Evolutionary conservation across 2,888 invertebrate species (phyloP).

Genomic region (Drosophila leonis): DNA sequence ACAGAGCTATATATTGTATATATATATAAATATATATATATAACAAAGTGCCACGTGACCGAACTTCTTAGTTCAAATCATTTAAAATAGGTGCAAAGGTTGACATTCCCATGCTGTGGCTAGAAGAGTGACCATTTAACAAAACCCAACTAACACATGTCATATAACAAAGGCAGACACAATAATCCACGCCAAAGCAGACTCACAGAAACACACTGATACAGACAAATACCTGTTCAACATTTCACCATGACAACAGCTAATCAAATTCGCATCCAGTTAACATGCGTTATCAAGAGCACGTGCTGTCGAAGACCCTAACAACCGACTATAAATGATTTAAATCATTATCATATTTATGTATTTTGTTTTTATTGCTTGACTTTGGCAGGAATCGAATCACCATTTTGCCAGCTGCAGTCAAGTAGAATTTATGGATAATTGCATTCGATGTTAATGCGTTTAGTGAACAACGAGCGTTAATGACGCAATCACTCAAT

Average conservation of each 20-base stretch:
- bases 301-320: constrained; percentile 48
- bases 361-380: constrained; percentile 20
- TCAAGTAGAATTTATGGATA: constrained; percentile 62
- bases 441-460: constrained; percentile 60
- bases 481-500: constrained; percentile 25
- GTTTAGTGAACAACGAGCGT: constrained; percentile 8
- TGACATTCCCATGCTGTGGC: neutral
- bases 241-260: constrained; percentile 21
- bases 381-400: constrained; percentile 30
- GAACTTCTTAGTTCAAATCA: constrained; percentile 8
- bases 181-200: neutral
- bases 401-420: constrained; percentile 56
- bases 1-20: neutral
- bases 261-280: constrained; percentile 13
- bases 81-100: constrained; percentile 29
- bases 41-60: constrained; percentile 60
- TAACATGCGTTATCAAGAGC: constrained; percentile 36
- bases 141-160: neutral
- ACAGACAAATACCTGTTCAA: neutral
- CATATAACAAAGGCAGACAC: constrained; percentile 7
- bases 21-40: neutral
- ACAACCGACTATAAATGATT: constrained; percentile 46
- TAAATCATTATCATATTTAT: constrained; percentile 61
- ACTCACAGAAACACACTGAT: neutral
- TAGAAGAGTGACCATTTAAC: neutral